phyloP scores from a whole-genome alignment of 2,888 invertebrate species.

The Amitus sp. region DNA sequence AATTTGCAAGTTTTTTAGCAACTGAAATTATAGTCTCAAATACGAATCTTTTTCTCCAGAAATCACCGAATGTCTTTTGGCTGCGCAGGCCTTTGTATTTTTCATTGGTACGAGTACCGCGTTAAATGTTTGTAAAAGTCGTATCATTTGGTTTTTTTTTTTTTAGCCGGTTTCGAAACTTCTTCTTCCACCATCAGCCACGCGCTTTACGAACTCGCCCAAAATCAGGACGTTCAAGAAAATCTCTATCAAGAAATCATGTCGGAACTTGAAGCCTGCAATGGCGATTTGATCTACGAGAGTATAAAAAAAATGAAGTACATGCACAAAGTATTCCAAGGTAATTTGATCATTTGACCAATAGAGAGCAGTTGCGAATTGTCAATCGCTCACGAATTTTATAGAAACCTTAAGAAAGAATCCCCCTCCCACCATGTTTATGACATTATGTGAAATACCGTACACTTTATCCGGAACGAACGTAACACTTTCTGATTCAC shows the following conservation, averaged over 20 bases:
- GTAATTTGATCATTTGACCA: conserved; percentile 37
- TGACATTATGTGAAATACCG: conserved; percentile 33
- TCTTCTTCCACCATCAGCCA: conserved; percentile 64
- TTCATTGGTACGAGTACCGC: no score
- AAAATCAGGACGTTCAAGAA: conserved; percentile 60
- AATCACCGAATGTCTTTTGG: conserved; percentile 54
- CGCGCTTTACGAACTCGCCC: conserved; percentile 42
- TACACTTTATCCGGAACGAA: conserved; percentile 46
- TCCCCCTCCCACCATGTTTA: conserved; percentile 41
- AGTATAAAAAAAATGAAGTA: conserved; percentile 61
- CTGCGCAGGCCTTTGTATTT: conserved; percentile 65
- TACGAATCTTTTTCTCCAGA: conserved; percentile 48
- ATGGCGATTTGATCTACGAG: conserved; percentile 60
- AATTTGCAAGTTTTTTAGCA: conserved; percentile 12
- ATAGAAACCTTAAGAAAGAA: conserved; percentile 50
- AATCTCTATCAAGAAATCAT: conserved; percentile 59
- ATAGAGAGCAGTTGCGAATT: not conserved
- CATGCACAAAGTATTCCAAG: conserved; percentile 60
- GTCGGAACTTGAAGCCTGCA: conserved; percentile 46
- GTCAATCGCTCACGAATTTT: conserved; percentile 7
- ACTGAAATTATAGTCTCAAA: not conserved
- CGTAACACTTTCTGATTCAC: conserved; percentile 43
- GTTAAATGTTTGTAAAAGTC: no score
- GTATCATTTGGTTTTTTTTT: no score
- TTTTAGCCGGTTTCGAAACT: conserved; percentile 64